Base-by-base conservation (phyloP, 1,140 invertebrate genomes). In the Drosophila prosaltans region DNA sequence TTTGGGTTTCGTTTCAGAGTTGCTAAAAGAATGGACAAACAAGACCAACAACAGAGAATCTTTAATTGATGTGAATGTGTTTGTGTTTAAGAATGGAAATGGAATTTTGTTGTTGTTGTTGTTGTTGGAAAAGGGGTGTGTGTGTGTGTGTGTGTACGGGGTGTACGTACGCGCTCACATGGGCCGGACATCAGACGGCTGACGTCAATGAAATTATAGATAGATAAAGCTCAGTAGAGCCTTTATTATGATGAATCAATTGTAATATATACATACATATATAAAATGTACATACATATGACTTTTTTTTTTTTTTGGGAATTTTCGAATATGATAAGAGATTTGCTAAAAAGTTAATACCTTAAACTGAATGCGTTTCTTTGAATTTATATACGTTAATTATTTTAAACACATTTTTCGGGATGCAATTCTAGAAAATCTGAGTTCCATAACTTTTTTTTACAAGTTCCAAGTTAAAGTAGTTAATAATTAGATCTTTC, bases 1-100 rank as follows among this genome's bases (percentile, higher is more conserved):
- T 67, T 43, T 36, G 45, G 21, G 9, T n/a, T 41, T 41, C 21
- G 11, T 26, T 61, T 41, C 0, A 63, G 45, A 57, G 62, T 48
- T 65, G 65, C 65, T 77, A 77, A 69, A 73, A 73, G 57, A 65
- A 65, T 65, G 62, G 55, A 66, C 65, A 77, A 77, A 77, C 41
- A 69, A 64, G 65, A 61, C 32, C 57, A 58, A 16, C 16, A 16
- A 16, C 16, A 30, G 57, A 58, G 54, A 30, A 73, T 57, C 69
- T 58, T 61, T 16, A 43, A 61, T 16, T 55, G 61, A 36, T 54
- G 48, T 26, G 48, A 26, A 30, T 26, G 2, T 26, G 21, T 24
- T 28, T 28, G 24, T 55, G 3, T 40, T 55, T 28, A 7, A 36
- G 32, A 36, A 36, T 36, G 6, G 16, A 59, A 39, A 32, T 59